Base-by-base conservation (phyloP, 2,888 invertebrate species). In the Onchidella celtica region DNA sequence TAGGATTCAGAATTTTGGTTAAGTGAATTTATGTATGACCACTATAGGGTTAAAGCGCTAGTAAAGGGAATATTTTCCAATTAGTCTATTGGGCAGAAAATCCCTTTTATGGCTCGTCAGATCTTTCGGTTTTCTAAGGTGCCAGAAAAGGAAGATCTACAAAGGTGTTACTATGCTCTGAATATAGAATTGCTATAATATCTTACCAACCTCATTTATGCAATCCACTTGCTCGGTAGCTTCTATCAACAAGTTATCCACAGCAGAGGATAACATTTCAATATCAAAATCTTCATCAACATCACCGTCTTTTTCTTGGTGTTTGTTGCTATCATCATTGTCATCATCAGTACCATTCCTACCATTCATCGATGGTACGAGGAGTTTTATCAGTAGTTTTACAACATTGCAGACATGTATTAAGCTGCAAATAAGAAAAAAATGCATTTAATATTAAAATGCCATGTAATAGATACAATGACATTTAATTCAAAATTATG, bases 231-330 rank as follows among this genome's bases (percentile, higher is more conserved):
- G 63, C 57, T 14, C 3, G 24, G 40, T 11, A 27, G 55, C 69
- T 57, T n/a, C 21, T 21, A 68, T 69, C 66, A 77, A 59, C 17
- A 68, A 36, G 27, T 24, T 11, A 69, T 77, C 77, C 17, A 68
- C 55, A 27, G 47, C 55, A 27, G 59, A 17, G 14, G 77, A 57
- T 9, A 77, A 21, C 17, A 57, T 32, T 14, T 32, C 40, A 29
- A 55, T 38, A 66, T 76, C 76, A 76, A 76, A 6, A 9, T 47
- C 65, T 14, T 76, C 65, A 0, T 65, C 34, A 0, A 9, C 61
- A 34, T 21, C 32, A 29, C 11, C 32, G 40, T 11, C 4, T n/a
- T n/a, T n/a, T n/a, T n/a, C n/a, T n/a, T n/a, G n/a, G n/a, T n/a
- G n/a, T n/a, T n/a, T n/a, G n/a, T n/a, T 40, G 2, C 40, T 47